These are phyloP conservation scores for Calcarius lapponicus DNA, from an alignment of 2,797 vertebrate genomes.

Conservation along the genomic window DNA sequence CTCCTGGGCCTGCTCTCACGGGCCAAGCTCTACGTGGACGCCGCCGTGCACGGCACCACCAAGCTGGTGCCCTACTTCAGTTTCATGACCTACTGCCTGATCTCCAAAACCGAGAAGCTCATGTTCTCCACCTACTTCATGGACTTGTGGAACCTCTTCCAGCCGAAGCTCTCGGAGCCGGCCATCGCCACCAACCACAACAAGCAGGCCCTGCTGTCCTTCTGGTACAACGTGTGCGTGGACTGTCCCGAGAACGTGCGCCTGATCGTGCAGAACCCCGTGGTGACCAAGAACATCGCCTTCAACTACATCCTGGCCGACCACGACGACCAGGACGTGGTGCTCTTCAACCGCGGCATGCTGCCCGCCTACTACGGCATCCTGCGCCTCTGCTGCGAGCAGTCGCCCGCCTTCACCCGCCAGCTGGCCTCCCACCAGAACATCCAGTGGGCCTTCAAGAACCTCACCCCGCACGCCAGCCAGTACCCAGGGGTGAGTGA, in stretches of 20 bases:
- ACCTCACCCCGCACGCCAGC: constrained; percentile 97
- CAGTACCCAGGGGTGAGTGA: constrained; percentile 95
- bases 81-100: constrained; percentile 99
- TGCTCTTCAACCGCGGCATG: constrained; percentile 98
- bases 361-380: constrained; percentile 98
- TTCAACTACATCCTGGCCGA: constrained; percentile 99
- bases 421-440: constrained; percentile 98
- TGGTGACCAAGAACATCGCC: constrained; percentile 99
- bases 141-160: constrained; percentile 99
- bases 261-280: constrained; percentile 96
- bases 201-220: constrained; percentile 97
- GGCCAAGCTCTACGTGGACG: constrained; percentile 96
- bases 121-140: constrained; percentile 99
- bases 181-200: constrained; percentile 99
- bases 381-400: constrained; percentile 96
- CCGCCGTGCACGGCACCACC: constrained; percentile 95
- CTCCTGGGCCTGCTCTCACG: constrained; percentile 94
- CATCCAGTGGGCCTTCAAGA: constrained; percentile 99
- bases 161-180: constrained; percentile 96
- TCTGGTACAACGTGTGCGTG: constrained; percentile 98
- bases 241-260: constrained; percentile 98
- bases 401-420: constrained; percentile 94
- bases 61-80: constrained; percentile 99
- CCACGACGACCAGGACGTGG: constrained; percentile 99
- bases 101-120: constrained; percentile 98